Evolutionary conservation across 2,797 vertebrate species (phyloP).

Genomic region (Acanthiza pusilla): DNA sequence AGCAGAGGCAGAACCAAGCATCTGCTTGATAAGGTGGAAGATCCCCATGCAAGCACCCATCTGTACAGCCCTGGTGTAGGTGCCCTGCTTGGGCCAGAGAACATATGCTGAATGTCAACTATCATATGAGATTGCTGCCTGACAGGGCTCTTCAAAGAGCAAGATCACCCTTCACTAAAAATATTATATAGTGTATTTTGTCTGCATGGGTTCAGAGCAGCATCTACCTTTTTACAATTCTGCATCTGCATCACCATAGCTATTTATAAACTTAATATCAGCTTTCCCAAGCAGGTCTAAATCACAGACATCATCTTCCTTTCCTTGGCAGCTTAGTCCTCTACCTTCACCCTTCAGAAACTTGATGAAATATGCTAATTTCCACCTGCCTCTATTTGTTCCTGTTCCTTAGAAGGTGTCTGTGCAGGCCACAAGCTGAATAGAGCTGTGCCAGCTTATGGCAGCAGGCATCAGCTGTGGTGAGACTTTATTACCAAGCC

Average conservation of each 20-base stretch:
- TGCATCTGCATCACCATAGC: neutral
- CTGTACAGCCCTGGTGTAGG: neutral
- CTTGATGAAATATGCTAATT: neutral
- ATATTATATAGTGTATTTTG: neutral
- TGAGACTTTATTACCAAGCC: neutral
- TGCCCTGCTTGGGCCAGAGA: neutral
- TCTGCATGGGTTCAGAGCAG: neutral
- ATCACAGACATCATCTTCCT: neutral
- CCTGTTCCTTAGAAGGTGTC: neutral
- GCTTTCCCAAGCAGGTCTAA: neutral
- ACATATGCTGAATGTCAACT: neutral
- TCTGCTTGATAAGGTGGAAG: neutral
- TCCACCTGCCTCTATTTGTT: neutral
- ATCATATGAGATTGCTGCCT: neutral
- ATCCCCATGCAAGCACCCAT: fast-evolving
- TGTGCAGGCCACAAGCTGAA: neutral
- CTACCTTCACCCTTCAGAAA: neutral
- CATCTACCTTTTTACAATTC: neutral
- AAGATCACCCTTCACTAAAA: neutral
- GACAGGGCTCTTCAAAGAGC: neutral
- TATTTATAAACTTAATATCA: neutral
- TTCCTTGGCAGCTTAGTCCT: neutral
- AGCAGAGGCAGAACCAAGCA: neutral
- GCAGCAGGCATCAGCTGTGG: neutral
- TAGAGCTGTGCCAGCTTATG: neutral